Percentiles rank a stretch among this genome's conserved stretches.
Evolutionary conservation across 2,888 invertebrate genomes (phyloP).

Genomic region (Ectemnius lituratus): DNA sequence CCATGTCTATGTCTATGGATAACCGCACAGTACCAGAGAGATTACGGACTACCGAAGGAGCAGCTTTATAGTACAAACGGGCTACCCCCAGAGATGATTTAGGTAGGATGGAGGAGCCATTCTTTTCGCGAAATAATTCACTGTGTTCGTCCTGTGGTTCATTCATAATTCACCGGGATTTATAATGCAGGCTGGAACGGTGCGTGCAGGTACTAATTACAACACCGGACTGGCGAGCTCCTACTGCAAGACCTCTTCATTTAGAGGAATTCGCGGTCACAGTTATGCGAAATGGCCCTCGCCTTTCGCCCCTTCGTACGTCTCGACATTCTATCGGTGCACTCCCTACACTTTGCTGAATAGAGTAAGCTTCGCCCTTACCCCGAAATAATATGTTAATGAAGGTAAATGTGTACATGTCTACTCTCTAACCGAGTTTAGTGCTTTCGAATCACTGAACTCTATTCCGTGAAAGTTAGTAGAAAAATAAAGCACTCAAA

Average conservation of each 20-base stretch:
- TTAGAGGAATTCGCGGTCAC: constrained; percentile 23
- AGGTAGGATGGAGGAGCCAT: constrained; percentile 37
- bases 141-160: constrained; percentile 46
- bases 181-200: constrained; percentile 52
- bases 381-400: constrained; percentile 65
- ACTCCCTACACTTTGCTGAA: constrained; percentile 11
- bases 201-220: constrained; percentile 56
- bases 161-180: constrained; percentile 55
- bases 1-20: too few relatives aligned
- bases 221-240: constrained; percentile 18
- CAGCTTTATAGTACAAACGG: constrained; percentile 30
- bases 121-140: constrained; percentile 49
- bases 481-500: background rate
- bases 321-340: constrained; percentile 22
- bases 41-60: constrained; percentile 29
- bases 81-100: constrained; percentile 39
- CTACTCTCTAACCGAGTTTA: background rate
- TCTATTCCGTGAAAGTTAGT: background rate
- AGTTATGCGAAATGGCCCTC: background rate
- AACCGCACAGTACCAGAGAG: constrained; percentile 10
- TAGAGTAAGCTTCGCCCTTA: constrained; percentile 41
- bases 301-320: constrained; percentile 17
- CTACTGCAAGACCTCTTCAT: constrained; percentile 20
- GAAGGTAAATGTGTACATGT: constrained; percentile 58
- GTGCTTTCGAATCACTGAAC: background rate